These are phyloP conservation scores for Ophion ellenae DNA, from an alignment of 2,888 invertebrate species.

Conservation along the genomic window DNA sequence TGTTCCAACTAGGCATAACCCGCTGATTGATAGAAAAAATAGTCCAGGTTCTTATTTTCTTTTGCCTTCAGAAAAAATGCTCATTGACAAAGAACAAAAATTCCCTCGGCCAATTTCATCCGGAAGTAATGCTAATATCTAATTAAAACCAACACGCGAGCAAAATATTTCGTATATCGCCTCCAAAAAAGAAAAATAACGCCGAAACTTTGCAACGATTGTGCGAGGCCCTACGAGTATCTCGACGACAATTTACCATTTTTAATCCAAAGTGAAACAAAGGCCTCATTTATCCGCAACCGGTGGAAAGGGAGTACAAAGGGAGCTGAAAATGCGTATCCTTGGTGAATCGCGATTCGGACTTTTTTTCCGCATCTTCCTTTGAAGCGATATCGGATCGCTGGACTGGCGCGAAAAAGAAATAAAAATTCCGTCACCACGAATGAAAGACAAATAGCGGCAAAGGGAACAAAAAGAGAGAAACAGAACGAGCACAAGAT, in stretches of 20 bases:
- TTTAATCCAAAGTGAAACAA: not conserved
- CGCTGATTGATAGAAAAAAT: too few species aligned
- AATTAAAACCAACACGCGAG: not conserved
- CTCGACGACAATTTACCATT: not conserved
- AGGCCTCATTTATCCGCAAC: not conserved
- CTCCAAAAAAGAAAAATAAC: not conserved
- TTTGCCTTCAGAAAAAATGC: too few species aligned
- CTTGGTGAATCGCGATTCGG: not conserved
- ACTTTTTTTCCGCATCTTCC: conserved; percentile 10
- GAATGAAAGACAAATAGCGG: conserved; percentile 29
- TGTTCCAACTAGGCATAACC: too few species aligned
- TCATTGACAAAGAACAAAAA: too few species aligned
- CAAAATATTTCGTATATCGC: not conserved
- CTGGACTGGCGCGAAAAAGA: conserved; percentile 14
- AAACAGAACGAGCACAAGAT: not conserved
- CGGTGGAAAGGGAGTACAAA: not conserved
- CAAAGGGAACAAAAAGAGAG: conserved; percentile 3
- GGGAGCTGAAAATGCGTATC: not conserved
- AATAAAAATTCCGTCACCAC: conserved; percentile 21
- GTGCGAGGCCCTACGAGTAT: not conserved
- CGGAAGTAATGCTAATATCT: too few species aligned
- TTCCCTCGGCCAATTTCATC: too few species aligned
- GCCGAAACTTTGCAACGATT: not conserved
- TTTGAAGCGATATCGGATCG: conserved; percentile 36
- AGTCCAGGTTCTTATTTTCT: too few species aligned